Evolutionary conservation across 2,797 vertebrate species (phyloP), one percentile per base, ranked within the genome.

Genomic region (Acomys russatus): DNA sequence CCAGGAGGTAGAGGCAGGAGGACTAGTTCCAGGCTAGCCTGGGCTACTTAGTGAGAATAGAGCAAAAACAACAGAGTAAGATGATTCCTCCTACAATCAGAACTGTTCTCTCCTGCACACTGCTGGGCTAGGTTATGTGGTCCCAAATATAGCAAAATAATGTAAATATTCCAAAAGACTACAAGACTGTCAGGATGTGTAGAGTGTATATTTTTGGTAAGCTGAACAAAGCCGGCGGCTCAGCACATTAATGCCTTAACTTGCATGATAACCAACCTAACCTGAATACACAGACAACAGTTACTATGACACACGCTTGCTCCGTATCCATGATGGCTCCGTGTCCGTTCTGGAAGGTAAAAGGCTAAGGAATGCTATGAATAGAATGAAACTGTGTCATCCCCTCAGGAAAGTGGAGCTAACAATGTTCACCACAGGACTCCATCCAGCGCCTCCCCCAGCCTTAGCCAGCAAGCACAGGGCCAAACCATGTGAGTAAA

Each of bases 81-180:
- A 56, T 56, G 49, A 38, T 22, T 56, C 61, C 35, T 71, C 20
- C 22, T 77, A 18, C 25, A 17, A 84, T 25, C 44, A 86, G n/a
- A 82, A 70, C 63, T 82, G 74, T 49, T 90, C 35, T 77, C 63
- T 89, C 28, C 63, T 35, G 56, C 28, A n/a, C 59, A 49, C 70
- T 76, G 22, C 63, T 54, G 44, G 20, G 49, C n/a, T 74, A 49
- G 54, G 23, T 49, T 66, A 54, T 66, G 44, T 51, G 10, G 73
- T 15, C n/a, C 11, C 73, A 71, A 54, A 51, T n/a, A 54, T 38
- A 73, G 66, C 51, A 74, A 94, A 59, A 38, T 25, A 78, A 88
- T 51, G 11, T 23, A 66, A 84, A 79, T 54, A 84, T 86, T 63
- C 90, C 56, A 35, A 86, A 95, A 79, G 59, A 90, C 38, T 28